Conservation (phyloP, 2,113 vertebrate species). For the Parus major region DNA sequence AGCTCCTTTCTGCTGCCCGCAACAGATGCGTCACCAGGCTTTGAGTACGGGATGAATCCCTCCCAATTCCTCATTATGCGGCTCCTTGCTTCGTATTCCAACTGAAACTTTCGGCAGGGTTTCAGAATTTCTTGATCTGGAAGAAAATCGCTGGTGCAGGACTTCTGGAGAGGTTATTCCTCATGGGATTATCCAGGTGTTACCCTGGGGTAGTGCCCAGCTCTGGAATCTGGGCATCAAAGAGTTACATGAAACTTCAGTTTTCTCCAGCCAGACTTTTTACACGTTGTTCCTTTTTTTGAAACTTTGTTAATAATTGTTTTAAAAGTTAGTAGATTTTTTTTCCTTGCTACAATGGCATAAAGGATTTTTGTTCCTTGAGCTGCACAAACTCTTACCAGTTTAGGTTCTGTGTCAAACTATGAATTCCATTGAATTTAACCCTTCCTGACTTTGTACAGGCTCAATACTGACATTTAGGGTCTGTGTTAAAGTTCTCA, state of each 20-base stretch:
- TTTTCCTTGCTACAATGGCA: rapidly evolving
- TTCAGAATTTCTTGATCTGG: background rate
- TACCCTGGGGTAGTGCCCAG: background rate
- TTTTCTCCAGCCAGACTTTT: background rate
- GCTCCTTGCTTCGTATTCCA: background rate
- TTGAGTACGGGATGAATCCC: slow-evolving; percentile 1
- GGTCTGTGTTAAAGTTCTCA: background rate
- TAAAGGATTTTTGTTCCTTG: background rate
- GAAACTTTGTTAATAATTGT: background rate
- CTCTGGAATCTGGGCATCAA: background rate
- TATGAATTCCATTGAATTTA: background rate
- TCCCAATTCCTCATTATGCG: background rate
- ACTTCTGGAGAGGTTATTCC: background rate
- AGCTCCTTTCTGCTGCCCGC: slow-evolving; percentile 46
- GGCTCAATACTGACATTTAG: rapidly evolving
- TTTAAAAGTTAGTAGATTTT: background rate
- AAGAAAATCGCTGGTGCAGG: background rate
- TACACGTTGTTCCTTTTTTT: background rate
- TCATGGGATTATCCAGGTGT: background rate
- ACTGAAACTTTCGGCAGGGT: background rate
- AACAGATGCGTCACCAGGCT: slow-evolving; percentile 52
- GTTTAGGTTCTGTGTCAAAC: background rate
- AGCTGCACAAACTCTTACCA: background rate
- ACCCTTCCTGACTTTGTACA: background rate
- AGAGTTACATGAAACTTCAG: background rate